phyloP scores from a whole-genome alignment of 2,113 vertebrate species.

The Chaetodon auriga region DNA sequence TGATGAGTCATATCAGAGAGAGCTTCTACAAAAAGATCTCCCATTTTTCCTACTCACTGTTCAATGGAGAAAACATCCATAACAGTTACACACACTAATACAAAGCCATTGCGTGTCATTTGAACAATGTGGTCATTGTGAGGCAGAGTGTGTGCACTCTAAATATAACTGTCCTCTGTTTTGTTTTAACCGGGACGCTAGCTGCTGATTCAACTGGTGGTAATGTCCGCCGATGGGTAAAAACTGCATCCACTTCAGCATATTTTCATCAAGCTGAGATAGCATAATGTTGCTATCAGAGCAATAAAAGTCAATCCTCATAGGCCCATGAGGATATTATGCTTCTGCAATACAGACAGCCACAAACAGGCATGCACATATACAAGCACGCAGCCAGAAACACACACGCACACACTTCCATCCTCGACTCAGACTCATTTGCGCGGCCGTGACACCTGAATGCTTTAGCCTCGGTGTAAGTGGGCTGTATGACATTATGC shows the following conservation, averaged over 20 bases:
- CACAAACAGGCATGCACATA: constrained; percentile 6
- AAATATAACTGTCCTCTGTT: constrained; percentile 46
- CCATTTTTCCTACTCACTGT: constrained; percentile 41
- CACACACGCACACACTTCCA: constrained; percentile 7
- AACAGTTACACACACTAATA: constrained; percentile 24
- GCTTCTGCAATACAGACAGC: constrained; percentile 6
- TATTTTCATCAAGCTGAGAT: constrained; percentile 27
- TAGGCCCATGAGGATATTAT: constrained; percentile 21
- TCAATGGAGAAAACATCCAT: constrained; percentile 49
- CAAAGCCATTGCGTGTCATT: constrained; percentile 21
- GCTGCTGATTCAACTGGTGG: constrained; percentile 55
- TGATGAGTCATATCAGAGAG: constrained; percentile 60
- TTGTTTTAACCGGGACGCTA: constrained; percentile 5
- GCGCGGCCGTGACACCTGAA: constrained; percentile 57
- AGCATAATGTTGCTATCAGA: constrained; percentile 21
- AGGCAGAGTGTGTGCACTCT: constrained; percentile 13
- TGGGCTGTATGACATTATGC: constrained; percentile 69
- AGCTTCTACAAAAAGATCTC: constrained; percentile 32
- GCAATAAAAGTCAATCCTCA: constrained; percentile 32
- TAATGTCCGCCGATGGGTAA: constrained; percentile 37
- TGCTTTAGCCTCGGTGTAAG: constrained; percentile 61
- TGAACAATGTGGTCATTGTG: constrained; percentile 35
- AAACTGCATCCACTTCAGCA: constrained; percentile 36
- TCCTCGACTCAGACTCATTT: constrained; percentile 52
- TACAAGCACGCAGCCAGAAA: background rate